Evolutionary conservation across 2,113 vertebrate species (phyloP), one percentile per base, ranked within the genome.

Genomic region (Salvelinus sp.): DNA sequence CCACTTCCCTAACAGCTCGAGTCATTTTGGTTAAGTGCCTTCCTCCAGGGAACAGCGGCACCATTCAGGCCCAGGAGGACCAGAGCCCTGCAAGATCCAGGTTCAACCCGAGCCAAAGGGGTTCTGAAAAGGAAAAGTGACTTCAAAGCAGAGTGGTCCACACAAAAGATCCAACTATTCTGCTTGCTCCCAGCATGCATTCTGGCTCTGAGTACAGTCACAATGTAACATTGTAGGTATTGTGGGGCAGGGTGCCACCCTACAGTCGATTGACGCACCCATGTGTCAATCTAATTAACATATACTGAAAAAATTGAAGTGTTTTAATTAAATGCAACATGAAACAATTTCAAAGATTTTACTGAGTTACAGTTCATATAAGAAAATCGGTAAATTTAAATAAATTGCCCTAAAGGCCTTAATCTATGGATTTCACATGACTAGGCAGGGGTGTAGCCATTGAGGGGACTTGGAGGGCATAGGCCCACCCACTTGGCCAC

Each of bases 11-110:
- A 71, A 74, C 80, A 79, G 73, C 78, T 83, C 78, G 84, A 79
- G 83, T 78, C 79, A 83, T 88, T 77, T 83, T 73, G 88, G 89
- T 90, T 89, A 89, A 91, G 84, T 87, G 83, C 79, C 75, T 82
- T 84, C 76, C 80, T 77, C 73, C 44, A 78, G 83, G 76, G 80
- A 75, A 75, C 76, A 63, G 65, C 60, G 79, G 66, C 33, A 38
- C 69, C 76, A 83, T 81, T 75, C 60, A 86, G 79, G 22, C 54
- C 60, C 72, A 69, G n/a, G n/a, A 62, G 58, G 9, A 62, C 18
- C 6, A 62, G 58, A 62, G 0, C 18, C 18, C 58, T 1, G 18
- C 7, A n/a, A 66, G 38, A 66, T 10, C 38, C 67, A 47, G 67
- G 23, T 66, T 66, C 70, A 70, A 47, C 57, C 4, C 54, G 70